Evolutionary conservation across 2,797 vertebrate genomes (phyloP).

Genomic region (Tenualosa thibaudeaui): DNA sequence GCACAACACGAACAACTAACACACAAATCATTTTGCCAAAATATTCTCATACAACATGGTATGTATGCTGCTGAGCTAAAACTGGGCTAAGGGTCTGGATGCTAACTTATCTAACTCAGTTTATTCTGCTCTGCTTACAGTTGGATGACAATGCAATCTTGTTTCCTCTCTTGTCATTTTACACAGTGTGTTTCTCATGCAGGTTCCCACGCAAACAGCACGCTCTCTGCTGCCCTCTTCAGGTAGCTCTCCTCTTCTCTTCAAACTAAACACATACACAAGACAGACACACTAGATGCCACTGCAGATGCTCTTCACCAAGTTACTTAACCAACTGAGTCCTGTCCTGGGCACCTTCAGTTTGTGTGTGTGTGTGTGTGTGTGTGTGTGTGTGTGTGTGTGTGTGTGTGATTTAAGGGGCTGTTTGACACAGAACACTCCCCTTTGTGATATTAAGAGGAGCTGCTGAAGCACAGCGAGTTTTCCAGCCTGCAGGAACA

Average conservation of each 20-base stretch:
- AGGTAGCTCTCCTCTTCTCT: neutral
- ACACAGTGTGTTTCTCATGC: neutral
- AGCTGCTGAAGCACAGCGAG: neutral
- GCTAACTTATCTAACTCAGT: neutral
- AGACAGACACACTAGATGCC: neutral
- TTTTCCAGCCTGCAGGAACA: neutral
- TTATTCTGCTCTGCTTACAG: neutral
- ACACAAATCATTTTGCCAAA: neutral
- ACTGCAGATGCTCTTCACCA: neutral
- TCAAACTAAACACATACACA: neutral
- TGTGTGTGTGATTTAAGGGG: neutral
- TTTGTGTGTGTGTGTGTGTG: conserved; percentile 1
- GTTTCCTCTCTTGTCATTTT: neutral
- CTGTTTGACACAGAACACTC: neutral
- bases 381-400: neutral
- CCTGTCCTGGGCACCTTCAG: neutral
- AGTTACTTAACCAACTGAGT: neutral
- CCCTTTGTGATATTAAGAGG: conserved; percentile 10
- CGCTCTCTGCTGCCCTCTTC: conserved; percentile 41
- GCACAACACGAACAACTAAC: too few species aligned
- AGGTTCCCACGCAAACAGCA: neutral
- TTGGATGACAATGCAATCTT: neutral
- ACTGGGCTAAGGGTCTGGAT: neutral
- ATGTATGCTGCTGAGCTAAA: neutral
- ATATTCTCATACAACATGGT: neutral